phyloP scores from a whole-genome alignment of 2,797 vertebrate species.

The Strix occidentalis region DNA sequence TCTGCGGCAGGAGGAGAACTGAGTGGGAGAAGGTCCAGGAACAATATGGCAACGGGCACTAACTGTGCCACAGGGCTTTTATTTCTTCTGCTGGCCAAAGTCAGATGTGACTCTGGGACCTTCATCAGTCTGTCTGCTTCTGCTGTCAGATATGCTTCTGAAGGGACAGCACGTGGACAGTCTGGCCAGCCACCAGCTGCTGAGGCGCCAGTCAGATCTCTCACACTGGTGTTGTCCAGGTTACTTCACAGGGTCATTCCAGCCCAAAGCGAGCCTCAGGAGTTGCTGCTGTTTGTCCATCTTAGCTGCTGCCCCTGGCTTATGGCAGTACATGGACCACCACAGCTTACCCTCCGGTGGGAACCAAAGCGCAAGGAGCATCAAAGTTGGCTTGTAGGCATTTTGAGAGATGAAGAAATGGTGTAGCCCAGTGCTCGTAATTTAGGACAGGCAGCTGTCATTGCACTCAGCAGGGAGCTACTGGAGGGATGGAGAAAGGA shows the following conservation, averaged over 20 bases:
- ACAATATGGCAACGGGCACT: neutral
- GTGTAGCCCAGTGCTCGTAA: neutral
- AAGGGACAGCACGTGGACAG: neutral
- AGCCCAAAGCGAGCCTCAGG: neutral
- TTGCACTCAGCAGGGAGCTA: neutral
- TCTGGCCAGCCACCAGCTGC: neutral
- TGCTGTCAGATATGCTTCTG: neutral
- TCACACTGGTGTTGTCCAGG: rapidly evolving
- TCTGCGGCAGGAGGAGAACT: neutral
- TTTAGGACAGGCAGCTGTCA: neutral
- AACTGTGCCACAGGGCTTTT: neutral
- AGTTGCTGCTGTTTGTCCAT: neutral
- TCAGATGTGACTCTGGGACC: neutral
- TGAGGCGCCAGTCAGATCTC: neutral
- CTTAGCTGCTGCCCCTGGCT: neutral
- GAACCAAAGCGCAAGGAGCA: neutral
- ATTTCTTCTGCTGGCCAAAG: neutral
- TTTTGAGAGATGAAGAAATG: neutral
- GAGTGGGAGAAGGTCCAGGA: neutral
- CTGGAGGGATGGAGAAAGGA: neutral
- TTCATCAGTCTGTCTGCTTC: neutral
- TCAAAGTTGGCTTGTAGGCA: neutral
- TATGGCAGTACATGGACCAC: neutral
- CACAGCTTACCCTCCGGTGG: neutral
- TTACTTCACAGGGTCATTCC: neutral